Evolutionary conservation across 2,113 vertebrate species (phyloP).

Genomic region (Pitta sordida): DNA sequence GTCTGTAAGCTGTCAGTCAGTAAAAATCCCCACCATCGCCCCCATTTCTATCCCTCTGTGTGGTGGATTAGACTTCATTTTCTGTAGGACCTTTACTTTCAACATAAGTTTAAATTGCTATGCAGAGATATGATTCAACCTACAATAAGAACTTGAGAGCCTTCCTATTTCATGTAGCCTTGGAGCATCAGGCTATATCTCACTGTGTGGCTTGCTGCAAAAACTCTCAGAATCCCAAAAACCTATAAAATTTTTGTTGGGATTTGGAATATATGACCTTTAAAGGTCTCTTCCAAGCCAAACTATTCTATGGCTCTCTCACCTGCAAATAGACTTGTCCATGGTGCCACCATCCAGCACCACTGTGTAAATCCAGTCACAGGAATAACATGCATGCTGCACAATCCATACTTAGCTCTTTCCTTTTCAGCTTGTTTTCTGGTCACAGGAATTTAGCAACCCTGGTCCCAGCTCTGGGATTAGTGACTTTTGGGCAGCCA

Average conservation of each 20-base stretch:
- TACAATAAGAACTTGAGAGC: not conserved
- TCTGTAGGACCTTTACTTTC: not conserved
- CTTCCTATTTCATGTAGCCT: not conserved
- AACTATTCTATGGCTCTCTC: not conserved
- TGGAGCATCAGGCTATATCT: not conserved
- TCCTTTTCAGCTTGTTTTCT: not conserved
- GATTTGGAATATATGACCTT: not conserved
- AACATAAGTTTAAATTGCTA: not conserved
- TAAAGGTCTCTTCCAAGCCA: not conserved
- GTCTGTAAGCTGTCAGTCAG: slow-evolving; percentile 2
- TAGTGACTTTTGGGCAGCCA: not conserved
- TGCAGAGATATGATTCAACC: not conserved
- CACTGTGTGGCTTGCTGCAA: not conserved
- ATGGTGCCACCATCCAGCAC: not conserved
- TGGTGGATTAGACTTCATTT: not conserved
- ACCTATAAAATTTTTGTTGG: rapidly evolving
- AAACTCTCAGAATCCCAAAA: not conserved
- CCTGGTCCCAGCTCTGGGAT: not conserved
- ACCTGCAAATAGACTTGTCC: not conserved
- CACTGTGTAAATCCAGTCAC: not conserved
- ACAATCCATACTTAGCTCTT: not conserved
- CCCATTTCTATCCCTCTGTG: not conserved
- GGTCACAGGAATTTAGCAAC: not conserved
- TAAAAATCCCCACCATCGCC: not conserved
- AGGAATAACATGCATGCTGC: not conserved